Conservation (phyloP, 2,888 invertebrate genomes). For the Chesias legatella region DNA sequence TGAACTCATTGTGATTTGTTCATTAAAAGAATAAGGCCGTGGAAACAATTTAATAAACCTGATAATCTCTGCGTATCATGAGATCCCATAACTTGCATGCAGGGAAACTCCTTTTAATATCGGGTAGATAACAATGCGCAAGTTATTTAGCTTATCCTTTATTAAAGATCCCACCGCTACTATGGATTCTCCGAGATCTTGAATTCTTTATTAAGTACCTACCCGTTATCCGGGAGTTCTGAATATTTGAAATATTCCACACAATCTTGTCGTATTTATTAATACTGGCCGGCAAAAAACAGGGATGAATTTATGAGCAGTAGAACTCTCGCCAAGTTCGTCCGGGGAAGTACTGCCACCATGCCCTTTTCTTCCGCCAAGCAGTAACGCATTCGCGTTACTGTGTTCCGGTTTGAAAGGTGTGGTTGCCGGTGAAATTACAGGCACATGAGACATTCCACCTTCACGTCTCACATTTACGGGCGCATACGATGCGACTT, state of each 20-base stretch:
- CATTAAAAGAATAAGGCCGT: too few relatives aligned
- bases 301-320: conserved; percentile 21
- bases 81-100: conserved; percentile 9
- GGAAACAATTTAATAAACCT: background rate
- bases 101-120: conserved; percentile 26
- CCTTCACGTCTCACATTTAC: too few relatives aligned
- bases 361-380: too few relatives aligned
- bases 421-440: too few relatives aligned
- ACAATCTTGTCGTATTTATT: conserved; percentile 41
- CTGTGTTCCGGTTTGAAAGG: too few relatives aligned
- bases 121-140: conserved; percentile 42
- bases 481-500: too few relatives aligned
- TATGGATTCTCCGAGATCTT: conserved; percentile 54
- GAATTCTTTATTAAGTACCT: conserved; percentile 49
- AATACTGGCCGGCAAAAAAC: conserved; percentile 30
- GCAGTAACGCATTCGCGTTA: too few relatives aligned
- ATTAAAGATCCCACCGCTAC: conserved; percentile 47
- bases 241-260: conserved; percentile 47
- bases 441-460: too few relatives aligned
- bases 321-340: too few relatives aligned
- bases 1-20: too few relatives aligned
- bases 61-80: conserved; percentile 11
- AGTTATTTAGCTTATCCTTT: conserved; percentile 52
- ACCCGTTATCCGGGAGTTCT: conserved; percentile 41
- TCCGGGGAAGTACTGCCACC: too few relatives aligned